Conservation (phyloP, 2,888 invertebrate species). For the Nemoura dubitans region DNA sequence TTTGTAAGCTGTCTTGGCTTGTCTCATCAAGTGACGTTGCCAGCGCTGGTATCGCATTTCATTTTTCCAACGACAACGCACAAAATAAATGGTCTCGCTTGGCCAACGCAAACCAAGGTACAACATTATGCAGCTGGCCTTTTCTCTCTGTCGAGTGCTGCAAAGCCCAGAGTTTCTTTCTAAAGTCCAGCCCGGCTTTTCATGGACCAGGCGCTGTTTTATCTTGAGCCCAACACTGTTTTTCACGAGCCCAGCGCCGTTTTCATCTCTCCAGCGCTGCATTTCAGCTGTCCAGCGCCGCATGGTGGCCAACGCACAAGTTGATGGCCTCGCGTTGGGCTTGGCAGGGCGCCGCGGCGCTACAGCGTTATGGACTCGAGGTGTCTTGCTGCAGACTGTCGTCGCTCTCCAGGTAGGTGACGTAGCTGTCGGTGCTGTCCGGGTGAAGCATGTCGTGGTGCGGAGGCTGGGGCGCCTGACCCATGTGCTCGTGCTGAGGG, state of each 20-base stretch:
- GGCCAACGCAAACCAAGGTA: too few species aligned
- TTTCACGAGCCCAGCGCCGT: not conserved
- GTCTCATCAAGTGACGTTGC: too few species aligned
- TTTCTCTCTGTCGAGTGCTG: too few species aligned
- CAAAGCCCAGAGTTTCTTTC: too few species aligned
- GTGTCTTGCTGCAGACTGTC: constrained; percentile 67
- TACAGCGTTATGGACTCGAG: constrained; percentile 63
- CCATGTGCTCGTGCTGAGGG: constrained; percentile 64
- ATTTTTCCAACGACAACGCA: too few species aligned
- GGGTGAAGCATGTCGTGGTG: constrained; percentile 69
- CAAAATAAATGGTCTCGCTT: too few species aligned
- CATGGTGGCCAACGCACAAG: constrained; percentile 14
- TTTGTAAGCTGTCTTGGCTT: too few species aligned
- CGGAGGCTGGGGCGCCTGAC: constrained; percentile 63
- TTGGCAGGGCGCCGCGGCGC: constrained; percentile 34
- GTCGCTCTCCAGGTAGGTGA: constrained; percentile 92
- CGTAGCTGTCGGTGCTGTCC: constrained; percentile 88
- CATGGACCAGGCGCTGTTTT: not conserved
- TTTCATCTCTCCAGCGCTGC: not conserved
- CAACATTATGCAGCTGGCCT: too few species aligned
- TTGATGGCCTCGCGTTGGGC: constrained; percentile 30
- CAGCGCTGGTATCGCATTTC: too few species aligned
- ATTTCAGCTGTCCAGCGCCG: not conserved
- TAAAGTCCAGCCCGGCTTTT: too few species aligned
- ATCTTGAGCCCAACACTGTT: too few species aligned